phyloP scores from a whole-genome alignment of 2,888 invertebrate genomes.

The Sinodicranocentrus sp. region DNA sequence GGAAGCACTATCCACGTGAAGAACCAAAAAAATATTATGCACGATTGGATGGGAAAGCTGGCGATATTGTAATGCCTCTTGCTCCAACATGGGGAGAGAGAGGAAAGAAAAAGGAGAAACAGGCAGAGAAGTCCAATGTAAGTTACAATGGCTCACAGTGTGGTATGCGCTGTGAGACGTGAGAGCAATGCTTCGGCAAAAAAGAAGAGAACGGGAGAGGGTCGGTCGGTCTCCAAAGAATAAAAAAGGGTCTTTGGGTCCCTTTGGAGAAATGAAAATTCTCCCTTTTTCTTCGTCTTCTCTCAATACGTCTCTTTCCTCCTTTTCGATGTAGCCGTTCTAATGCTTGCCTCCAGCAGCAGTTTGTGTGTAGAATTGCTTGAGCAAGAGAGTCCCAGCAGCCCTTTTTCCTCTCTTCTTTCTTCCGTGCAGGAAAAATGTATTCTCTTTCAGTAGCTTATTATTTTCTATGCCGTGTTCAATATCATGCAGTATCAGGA shows the following conservation, averaged over 20 bases:
- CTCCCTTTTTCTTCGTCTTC: slow-evolving; percentile 65
- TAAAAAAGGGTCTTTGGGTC: slow-evolving; percentile 69
- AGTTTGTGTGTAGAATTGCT: neutral
- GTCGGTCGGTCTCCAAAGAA: slow-evolving; percentile 68
- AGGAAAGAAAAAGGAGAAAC: slow-evolving; percentile 61
- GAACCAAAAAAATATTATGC: slow-evolving; percentile 44
- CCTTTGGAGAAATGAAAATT: slow-evolving; percentile 71
- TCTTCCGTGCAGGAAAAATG: neutral
- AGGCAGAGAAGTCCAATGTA: neutral
- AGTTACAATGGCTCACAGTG: neutral
- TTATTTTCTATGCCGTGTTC: neutral
- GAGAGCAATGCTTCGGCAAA: slow-evolving; percentile 24
- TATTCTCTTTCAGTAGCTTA: neutral
- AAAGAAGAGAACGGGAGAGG: slow-evolving; percentile 51
- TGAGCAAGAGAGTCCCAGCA: slow-evolving; percentile 3
- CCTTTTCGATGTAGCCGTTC: slow-evolving; percentile 43
- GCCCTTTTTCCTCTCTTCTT: slow-evolving; percentile 14
- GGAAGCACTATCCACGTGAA: neutral
- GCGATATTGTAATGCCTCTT: slow-evolving; percentile 29
- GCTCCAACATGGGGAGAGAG: slow-evolving; percentile 47
- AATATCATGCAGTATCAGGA: neutral
- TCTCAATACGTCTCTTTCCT: slow-evolving; percentile 58
- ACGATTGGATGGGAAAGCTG: slow-evolving; percentile 65
- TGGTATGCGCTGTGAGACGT: neutral
- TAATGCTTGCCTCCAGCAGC: slow-evolving; percentile 59